phyloP scores from a whole-genome alignment of 2,888 invertebrate genomes.

The Seira sanloemensis region DNA sequence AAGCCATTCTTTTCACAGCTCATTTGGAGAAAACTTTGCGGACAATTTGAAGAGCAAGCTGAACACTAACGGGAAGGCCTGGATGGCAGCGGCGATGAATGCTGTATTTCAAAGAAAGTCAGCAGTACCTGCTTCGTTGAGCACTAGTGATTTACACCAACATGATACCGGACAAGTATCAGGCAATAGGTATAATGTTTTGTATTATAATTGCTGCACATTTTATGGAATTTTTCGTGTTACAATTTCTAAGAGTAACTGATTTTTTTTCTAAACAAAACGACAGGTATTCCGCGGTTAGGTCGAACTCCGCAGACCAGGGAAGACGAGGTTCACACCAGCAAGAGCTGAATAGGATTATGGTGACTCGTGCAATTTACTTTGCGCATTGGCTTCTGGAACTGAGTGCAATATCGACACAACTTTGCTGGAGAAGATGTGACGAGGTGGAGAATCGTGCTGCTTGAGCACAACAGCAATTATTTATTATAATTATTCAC shows the following conservation, averaged over 20 bases:
- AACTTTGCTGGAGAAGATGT: conserved; percentile 66
- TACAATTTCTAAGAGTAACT: too few species aligned
- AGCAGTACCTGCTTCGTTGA: background rate
- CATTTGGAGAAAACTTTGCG: conserved; percentile 59
- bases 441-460: too few species aligned
- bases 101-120: conserved; percentile 56
- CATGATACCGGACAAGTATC: conserved; percentile 34
- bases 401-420: conserved; percentile 70
- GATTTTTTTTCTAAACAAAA: background rate
- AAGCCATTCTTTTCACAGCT: conserved; percentile 15
- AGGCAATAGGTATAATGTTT: background rate
- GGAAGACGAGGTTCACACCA: conserved; percentile 19
- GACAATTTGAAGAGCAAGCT: conserved; percentile 54
- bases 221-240: too few species aligned
- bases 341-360: conserved; percentile 48
- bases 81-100: conserved; percentile 47
- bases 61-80: conserved; percentile 38
- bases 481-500: too few species aligned
- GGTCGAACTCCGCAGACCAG: conserved; percentile 21
- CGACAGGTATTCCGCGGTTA: background rate
- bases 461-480: too few species aligned
- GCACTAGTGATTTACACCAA: background rate
- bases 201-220: background rate
- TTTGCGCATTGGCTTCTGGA: conserved; percentile 73
- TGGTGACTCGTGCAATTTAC: conserved; percentile 69